These are phyloP conservation scores for Vanacampus margaritifer DNA, from an alignment of 2,113 vertebrate species.

Conservation along the genomic window DNA sequence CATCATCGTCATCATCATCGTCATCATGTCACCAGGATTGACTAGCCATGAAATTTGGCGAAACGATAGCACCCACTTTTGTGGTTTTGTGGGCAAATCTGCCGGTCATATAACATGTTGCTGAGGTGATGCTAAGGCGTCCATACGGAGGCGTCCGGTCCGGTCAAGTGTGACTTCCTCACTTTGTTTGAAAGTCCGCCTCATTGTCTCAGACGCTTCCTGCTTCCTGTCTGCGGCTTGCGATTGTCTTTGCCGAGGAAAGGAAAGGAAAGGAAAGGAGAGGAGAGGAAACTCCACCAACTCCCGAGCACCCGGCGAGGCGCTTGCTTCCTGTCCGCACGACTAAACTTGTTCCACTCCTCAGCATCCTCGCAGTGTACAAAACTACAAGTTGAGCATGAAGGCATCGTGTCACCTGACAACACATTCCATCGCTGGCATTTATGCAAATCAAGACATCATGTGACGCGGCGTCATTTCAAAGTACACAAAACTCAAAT, in stretches of 20 bases:
- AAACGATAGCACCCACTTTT: too few relatives aligned
- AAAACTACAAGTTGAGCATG: too few relatives aligned
- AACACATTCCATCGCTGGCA: too few relatives aligned
- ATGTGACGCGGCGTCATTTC: too few relatives aligned
- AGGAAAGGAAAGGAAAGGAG: background rate
- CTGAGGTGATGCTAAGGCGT: background rate
- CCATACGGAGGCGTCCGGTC: background rate
- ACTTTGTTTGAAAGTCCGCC: background rate
- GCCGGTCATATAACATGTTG: background rate
- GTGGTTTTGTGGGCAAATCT: too few relatives aligned
- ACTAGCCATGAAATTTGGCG: too few relatives aligned
- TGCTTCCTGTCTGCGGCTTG: background rate
- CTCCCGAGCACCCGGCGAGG: background rate
- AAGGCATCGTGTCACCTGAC: background rate
- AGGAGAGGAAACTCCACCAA: conserved; percentile 1
- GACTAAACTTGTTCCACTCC: background rate
- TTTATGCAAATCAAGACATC: too few relatives aligned
- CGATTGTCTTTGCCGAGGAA: conserved; percentile 1
- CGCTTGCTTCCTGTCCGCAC: background rate
- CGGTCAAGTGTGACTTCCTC: background rate
- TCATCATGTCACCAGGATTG: too few relatives aligned
- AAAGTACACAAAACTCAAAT: too few relatives aligned
- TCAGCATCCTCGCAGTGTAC: background rate
- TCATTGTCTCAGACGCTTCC: conserved; percentile 6
- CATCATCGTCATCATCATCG: too few relatives aligned